These are phyloP conservation scores for Scytalopus superciliaris DNA, from an alignment of 2,113 vertebrate species.

Conservation along the genomic window DNA sequence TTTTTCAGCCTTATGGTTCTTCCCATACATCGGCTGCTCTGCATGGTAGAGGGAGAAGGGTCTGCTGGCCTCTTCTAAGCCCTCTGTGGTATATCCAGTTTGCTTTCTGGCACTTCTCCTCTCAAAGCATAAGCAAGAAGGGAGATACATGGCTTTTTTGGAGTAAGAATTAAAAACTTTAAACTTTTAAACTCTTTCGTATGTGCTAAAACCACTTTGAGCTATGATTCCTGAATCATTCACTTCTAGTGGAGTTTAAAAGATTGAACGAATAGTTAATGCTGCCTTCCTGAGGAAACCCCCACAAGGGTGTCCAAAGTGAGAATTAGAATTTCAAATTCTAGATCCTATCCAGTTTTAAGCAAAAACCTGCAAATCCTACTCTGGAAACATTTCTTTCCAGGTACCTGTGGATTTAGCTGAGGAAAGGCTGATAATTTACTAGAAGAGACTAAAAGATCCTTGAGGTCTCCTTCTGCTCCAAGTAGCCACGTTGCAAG, in stretches of 20 bases:
- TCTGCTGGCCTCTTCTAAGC: background rate
- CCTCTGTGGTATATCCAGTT: background rate
- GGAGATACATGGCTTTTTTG: background rate
- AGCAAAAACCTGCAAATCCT: background rate
- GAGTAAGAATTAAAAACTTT: background rate
- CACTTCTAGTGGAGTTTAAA: background rate
- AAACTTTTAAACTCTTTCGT: background rate
- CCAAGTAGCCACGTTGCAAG: background rate
- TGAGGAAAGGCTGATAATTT: background rate
- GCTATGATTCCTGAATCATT: background rate
- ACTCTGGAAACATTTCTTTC: background rate
- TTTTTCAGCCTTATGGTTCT: background rate
- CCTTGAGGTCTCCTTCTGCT: background rate
- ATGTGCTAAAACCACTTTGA: background rate
- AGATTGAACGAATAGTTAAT: background rate
- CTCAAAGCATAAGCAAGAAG: background rate
- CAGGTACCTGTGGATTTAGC: background rate
- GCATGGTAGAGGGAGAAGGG: fast-evolving
- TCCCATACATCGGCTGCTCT: fast-evolving
- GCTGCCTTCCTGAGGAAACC: background rate
- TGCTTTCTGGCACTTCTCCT: background rate
- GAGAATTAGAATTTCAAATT: background rate
- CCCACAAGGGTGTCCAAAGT: background rate
- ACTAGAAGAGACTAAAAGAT: background rate
- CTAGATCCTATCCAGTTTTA: background rate